Percentiles rank a stretch among this genome's conserved stretches.
phyloP scores from a whole-genome alignment of 2,113 vertebrate genomes.

The Aepyceros melampus region DNA sequence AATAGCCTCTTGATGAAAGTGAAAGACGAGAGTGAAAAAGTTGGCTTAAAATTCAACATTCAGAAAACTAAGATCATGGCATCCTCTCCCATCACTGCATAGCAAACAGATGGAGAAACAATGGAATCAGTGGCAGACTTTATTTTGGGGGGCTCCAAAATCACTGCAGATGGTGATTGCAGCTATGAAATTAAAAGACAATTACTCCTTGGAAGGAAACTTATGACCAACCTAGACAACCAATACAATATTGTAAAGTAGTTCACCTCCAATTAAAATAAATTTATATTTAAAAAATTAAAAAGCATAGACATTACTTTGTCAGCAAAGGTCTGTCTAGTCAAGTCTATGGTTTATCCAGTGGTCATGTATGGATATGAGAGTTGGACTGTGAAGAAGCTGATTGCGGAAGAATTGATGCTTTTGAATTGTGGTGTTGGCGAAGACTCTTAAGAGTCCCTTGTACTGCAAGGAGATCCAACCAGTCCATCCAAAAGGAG shows the following conservation, averaged over 20 bases:
- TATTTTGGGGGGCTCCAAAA: neutral
- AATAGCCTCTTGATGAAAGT: too few species aligned
- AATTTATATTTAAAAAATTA: too few species aligned
- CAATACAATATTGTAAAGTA: too few species aligned
- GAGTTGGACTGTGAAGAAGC: neutral
- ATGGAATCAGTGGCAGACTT: neutral
- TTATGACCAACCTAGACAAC: neutral
- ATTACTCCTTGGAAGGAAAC: neutral
- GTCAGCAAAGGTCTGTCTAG: neutral
- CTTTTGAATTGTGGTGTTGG: neutral
- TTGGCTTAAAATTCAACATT: neutral
- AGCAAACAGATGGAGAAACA: neutral
- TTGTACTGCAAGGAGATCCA: neutral
- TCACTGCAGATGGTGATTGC: neutral
- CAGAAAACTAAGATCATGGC: neutral
- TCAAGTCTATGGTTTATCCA: too few species aligned
- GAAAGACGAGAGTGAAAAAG: neutral
- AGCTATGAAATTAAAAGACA: neutral
- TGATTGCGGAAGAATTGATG: accelerated
- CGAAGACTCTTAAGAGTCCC: neutral
- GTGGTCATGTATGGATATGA: neutral
- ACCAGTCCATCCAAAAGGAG: neutral
- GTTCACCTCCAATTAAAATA: too few species aligned
- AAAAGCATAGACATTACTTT: neutral
- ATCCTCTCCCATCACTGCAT: neutral